Conservation (phyloP, 2,797 vertebrate genomes). For the Pristis pectinata region DNA sequence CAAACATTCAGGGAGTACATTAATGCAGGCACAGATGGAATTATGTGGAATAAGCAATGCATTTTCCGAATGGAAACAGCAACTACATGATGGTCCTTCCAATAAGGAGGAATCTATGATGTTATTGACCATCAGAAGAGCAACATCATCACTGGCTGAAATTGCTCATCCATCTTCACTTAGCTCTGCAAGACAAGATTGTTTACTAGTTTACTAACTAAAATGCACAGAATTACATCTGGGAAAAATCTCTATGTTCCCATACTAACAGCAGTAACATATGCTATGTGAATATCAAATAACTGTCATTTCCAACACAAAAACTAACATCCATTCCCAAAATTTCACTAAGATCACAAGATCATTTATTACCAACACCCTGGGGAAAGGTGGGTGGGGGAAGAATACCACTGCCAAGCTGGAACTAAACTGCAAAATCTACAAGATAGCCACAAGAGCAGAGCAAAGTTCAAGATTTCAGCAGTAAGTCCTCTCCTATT, state of each 20-base stretch:
- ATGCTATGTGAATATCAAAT: neutral
- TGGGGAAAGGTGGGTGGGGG: too few species aligned
- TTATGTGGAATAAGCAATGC: neutral
- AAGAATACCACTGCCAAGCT: neutral
- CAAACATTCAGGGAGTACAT: neutral
- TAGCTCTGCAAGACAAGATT: neutral
- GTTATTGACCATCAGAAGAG: neutral
- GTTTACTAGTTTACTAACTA: neutral
- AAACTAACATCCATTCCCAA: neutral
- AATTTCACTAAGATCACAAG: neutral
- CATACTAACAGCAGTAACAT: neutral
- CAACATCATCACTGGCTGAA: too few species aligned
- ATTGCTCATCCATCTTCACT: neutral
- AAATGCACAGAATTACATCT: neutral
- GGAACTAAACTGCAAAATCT: neutral
- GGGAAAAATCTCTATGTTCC: neutral
- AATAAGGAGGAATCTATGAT: neutral
- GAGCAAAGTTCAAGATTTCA: neutral
- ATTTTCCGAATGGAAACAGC: neutral
- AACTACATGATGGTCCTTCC: neutral
- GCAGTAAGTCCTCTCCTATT: neutral
- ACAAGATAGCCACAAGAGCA: neutral
- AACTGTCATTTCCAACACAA: neutral
- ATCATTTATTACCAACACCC: neutral
- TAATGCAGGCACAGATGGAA: conserved; percentile 10